Evolutionary conservation across 2,113 vertebrate species (phyloP), one percentile per base, ranked within the genome.

Genomic region (Rhombomys opimus): DNA sequence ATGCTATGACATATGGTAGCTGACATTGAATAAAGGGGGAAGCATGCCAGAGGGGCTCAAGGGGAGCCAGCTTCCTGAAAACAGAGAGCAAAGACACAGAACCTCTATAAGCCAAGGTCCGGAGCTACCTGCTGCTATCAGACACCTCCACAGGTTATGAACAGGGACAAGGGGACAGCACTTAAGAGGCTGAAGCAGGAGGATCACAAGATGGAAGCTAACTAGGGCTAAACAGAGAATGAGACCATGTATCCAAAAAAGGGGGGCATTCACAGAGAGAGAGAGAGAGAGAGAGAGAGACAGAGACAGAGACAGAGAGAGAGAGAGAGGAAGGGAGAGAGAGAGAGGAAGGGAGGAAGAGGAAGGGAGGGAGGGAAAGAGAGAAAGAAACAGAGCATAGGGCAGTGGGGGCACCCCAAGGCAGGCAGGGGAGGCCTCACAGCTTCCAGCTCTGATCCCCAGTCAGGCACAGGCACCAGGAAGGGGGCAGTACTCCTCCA

Each of bases 1-100:
- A 46, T 46, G 46, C 46, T 46, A 46, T 46, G 46, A 46, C 46
- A 46, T 46, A 75, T 59, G 23, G 61, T 89, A 86, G 30, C 14
- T 63, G 78, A 50, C 70, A 75, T 57, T 41, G 78, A 70, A 92
- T 76, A 87, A 95, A 93, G 46, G 17, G 2, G 5, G n/a, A 41
- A 23, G 54, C 3, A 15, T 23, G 32, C 23, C 46, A 41, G 30
- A 86, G 54, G 57, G n/a, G 30, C 3, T 23, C 17, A 1, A 41
- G 57, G 46, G 20, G 27, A 54, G 2, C 76, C 54, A n/a, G 54
- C 11, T 38, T 1, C 38, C 52, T 54, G 14, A 41, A 41, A 57
- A 63, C 12, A 82, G 54, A 35, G 35, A 41, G 68, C 2, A 18
- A 93, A 57, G 8, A 30, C 81, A 27, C 13, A 30, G 68, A 80